Evolutionary conservation across 2,888 invertebrate species (phyloP), one percentile per base, ranked within the genome.

Genomic region (Agriopis aurantiaria): DNA sequence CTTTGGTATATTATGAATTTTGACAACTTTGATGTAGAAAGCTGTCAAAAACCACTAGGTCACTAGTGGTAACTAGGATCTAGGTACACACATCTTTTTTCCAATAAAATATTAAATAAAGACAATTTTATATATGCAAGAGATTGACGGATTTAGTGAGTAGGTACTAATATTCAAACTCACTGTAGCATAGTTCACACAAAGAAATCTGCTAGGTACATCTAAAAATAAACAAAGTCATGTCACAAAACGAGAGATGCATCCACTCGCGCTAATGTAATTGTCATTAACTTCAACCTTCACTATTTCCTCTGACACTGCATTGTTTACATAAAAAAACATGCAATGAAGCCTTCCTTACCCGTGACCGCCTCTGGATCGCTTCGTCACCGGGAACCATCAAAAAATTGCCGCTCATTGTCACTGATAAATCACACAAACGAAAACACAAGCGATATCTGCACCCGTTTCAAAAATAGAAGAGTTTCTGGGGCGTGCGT

Each of bases 381-480:
- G 89, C 82, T 66, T 91, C 91, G 72, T 92, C 92, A 62, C 91
- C 92, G 41, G 94, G 94, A 75, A 94, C 93, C 12, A 93, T 93
- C 41, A 94, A 87, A 73, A 92, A 94, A 78, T 94, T 94, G 71
- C 93, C 92, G 86, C 94, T 94, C 94, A 94, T 94, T 84, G 88
- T 92, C 84, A 85, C 88, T 77, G 72, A 69, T 71, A 72, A 74
- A 80, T 80, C 74, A 73, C 77, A 78, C 57, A 59, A 45, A 79
- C 69, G 76, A 77, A 75, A 81, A 83, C 81, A 80, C 83, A 78
- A 65, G 78, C 75, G 77, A 78, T 78, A 80, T 79, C 80, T 81
- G 76, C 82, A 81, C 78, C 55, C 72, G 76, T 68, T 62, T 76
- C 80, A 82, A 75, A 81, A 81, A 84, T 84, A 85, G 68, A 73